These are phyloP conservation scores for Ophiodon elongatus DNA, from an alignment of 2,113 vertebrate genomes.

Conservation along the genomic window DNA sequence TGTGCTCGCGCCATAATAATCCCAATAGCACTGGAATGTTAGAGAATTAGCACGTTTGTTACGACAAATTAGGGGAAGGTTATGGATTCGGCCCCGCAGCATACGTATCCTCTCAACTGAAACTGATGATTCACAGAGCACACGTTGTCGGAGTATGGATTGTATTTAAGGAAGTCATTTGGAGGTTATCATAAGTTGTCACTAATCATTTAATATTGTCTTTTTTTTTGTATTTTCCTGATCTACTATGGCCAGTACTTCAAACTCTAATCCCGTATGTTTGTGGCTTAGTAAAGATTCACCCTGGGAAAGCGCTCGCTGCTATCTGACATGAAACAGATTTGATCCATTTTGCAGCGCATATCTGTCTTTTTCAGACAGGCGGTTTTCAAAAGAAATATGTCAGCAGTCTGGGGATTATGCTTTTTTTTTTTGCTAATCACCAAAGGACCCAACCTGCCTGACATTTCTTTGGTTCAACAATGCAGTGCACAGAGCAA, in stretches of 20 bases:
- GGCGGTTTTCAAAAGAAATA: slow-evolving; percentile 69
- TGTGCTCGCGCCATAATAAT: slow-evolving; percentile 23
- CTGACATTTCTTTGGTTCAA: slow-evolving; percentile 51
- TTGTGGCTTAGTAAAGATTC: slow-evolving; percentile 69
- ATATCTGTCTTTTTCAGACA: slow-evolving; percentile 75
- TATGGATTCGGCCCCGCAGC: not conserved
- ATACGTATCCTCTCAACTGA: not conserved
- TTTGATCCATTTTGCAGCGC: slow-evolving; percentile 70
- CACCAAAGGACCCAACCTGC: slow-evolving; percentile 67
- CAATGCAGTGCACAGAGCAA: slow-evolving; percentile 8
- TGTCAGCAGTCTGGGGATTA: slow-evolving; percentile 77
- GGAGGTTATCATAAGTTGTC: slow-evolving; percentile 54
- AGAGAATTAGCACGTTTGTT: slow-evolving; percentile 41
- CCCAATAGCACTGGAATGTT: slow-evolving; percentile 12
- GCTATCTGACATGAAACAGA: slow-evolving; percentile 76
- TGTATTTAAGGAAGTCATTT: slow-evolving; percentile 43
- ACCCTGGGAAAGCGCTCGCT: slow-evolving; percentile 44
- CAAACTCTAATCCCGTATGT: slow-evolving; percentile 70
- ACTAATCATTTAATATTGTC: slow-evolving; percentile 44
- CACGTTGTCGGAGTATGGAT: not conserved
- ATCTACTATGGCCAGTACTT: slow-evolving; percentile 38
- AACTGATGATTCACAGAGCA: not conserved
- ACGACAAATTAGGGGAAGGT: slow-evolving; percentile 1
- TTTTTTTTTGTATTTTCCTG: slow-evolving; percentile 30
- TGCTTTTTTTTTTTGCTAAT: slow-evolving; percentile 61